Evolutionary conservation across 2,113 vertebrate genomes (phyloP).

Genomic region (Arvicanthis niloticus): DNA sequence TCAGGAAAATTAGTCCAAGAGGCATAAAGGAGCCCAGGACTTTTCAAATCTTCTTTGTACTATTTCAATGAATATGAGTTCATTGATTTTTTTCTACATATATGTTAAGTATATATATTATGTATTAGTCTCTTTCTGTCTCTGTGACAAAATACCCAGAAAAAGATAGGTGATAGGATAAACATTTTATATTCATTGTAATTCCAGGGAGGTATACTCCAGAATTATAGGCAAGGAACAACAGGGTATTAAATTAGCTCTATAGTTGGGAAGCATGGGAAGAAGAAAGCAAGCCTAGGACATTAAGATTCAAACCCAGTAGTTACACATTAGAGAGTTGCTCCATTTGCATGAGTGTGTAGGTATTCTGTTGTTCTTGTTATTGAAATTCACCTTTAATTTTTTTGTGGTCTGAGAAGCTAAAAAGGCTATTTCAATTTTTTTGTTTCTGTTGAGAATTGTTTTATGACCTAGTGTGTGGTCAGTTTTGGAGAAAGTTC

Average conservation of each 20-base stretch:
- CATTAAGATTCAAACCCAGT: not conserved
- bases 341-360: not conserved
- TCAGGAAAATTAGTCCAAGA: not conserved
- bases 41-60: not conserved
- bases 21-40: not conserved
- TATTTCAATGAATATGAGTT: not conserved
- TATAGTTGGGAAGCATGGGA: not conserved
- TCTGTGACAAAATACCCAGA: not conserved
- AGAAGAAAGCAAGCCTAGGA: not conserved
- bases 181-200: not conserved
- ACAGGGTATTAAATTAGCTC: rapidly evolving
- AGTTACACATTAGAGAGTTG: not conserved
- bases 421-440: not conserved
- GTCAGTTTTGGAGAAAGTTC: not conserved
- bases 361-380: not conserved
- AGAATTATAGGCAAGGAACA: not conserved
- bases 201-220: not conserved
- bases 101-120: not conserved
- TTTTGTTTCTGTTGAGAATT: not conserved
- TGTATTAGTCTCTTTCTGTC: not conserved
- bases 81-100: not conserved
- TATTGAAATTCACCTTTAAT: not conserved
- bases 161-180: not conserved
- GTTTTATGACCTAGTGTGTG: not conserved
- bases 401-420: not conserved